Base-by-base conservation (phyloP, 2,888 invertebrate genomes). In the Diarsia mendica region DNA sequence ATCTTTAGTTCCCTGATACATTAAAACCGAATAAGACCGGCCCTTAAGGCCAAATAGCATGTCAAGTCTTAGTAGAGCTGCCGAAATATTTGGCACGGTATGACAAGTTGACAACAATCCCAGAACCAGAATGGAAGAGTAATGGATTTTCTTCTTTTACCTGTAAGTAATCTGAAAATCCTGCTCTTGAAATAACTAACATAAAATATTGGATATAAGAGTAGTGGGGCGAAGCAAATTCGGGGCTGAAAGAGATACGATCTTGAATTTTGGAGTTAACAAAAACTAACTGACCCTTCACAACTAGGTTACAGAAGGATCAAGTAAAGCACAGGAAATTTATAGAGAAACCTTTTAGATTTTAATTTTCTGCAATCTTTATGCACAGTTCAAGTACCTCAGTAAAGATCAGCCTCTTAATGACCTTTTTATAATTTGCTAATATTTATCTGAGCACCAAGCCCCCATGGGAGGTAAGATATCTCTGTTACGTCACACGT, bases 401-500 rank as follows among this genome's bases (percentile, higher is more conserved):
- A 39, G 39, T 39, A 39, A 73, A 39, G 23, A 9, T 15, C 20
- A 65, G 66, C n/a, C 28, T 64, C 4, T 6, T 64, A 46, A 44
- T 53, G 23, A 49, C 33, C 51, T 75, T 11, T 64, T 64, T 44
- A 23, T 68, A 65, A 51, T 61, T 78, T 51, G 23, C 67, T 63
- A 61, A 75, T 75, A 64, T 67, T 58, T 70, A 79, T 69, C 78
- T 61, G 72, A 69, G 67, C 68, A 82, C 82, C 84, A 82, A 80
- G 85, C 85, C 87, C 81, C 80, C 61, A 71, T 79, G 44, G 58
- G 58, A 77, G 58, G 67, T 72, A 72, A 73, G 61, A 76, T 70
- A 75, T 79, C 63, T 63, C 69, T 69, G 78, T 91, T 90, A 90
- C 90, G 88, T 91, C 89, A 92, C 86, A 81, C 66, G 58, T 44